Conservation (phyloP, 2,797 vertebrate genomes). For the Erithacus rubecula region DNA sequence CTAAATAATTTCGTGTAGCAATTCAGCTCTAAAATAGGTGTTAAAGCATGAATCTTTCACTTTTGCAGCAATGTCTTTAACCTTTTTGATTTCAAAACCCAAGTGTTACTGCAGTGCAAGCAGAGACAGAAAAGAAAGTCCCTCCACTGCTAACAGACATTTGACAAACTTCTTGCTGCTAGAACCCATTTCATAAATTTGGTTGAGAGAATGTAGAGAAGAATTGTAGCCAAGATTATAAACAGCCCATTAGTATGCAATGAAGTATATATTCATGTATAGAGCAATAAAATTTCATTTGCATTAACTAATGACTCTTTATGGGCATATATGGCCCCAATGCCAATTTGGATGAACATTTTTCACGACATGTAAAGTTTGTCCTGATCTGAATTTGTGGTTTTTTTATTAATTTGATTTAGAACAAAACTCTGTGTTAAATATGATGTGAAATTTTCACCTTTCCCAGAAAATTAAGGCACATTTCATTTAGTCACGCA, state of each 20-base stretch:
- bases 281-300: not conserved
- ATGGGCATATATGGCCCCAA: fast-evolving
- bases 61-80: not conserved
- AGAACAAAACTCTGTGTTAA: not conserved
- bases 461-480: not conserved
- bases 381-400: not conserved
- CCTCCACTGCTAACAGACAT: not conserved
- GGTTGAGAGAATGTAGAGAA: not conserved
- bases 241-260: not conserved
- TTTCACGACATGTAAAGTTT: not conserved
- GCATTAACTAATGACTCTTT: not conserved
- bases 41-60: not conserved
- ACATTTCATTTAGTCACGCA: not conserved
- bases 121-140: not conserved
- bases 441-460: not conserved
- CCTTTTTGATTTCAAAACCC: not conserved
- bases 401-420: not conserved
- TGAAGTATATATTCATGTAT: not conserved
- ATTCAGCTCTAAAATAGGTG: not conserved
- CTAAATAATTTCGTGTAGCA: not conserved
- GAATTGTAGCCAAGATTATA: not conserved
- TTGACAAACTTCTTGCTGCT: not conserved
- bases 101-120: not conserved
- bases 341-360: not conserved
- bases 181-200: not conserved